phyloP scores from a whole-genome alignment of 2,113 vertebrate species.

The Archocentrus centrarchus region DNA sequence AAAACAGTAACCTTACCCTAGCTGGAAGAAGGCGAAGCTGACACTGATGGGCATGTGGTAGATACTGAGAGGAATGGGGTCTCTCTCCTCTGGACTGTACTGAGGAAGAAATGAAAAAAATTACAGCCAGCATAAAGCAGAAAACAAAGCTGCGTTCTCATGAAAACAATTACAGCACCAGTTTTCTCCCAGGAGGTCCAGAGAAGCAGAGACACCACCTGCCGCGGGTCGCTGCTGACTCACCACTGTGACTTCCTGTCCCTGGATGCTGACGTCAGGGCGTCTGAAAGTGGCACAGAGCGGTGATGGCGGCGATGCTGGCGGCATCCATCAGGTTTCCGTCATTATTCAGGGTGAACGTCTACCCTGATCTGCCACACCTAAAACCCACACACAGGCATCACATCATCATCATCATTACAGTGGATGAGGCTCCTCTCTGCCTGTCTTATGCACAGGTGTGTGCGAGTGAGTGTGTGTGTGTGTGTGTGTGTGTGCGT shows the following conservation, averaged over 20 bases:
- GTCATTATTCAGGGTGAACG: constrained; percentile 95
- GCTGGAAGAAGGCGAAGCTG: constrained; percentile 96
- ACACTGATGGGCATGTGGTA: constrained; percentile 97
- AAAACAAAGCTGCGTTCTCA: neutral
- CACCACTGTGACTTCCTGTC: constrained; percentile 93
- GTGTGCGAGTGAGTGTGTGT: too few relatives aligned
- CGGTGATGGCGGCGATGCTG: constrained; percentile 92
- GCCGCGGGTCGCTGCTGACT: constrained; percentile 22
- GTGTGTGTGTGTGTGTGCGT: neutral
- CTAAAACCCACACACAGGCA: constrained; percentile 65
- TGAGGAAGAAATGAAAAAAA: constrained; percentile 54
- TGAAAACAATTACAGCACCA: neutral
- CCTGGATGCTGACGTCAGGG: constrained; percentile 93
- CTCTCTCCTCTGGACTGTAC: constrained; percentile 91
- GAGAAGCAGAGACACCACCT: neutral
- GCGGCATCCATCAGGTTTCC: constrained; percentile 95
- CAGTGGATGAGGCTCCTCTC: neutral
- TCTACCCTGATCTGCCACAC: constrained; percentile 98
- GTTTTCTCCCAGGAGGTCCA: neutral
- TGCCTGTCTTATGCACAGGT: neutral
- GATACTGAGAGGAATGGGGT: constrained; percentile 93
- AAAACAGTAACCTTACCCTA: constrained; percentile 84
- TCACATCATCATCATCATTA: neutral
- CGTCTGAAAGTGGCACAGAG: constrained; percentile 92
- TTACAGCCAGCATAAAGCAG: neutral